Base-by-base conservation (phyloP, 1,140 invertebrate genomes). In the Gonioctena quinquepunctata region DNA sequence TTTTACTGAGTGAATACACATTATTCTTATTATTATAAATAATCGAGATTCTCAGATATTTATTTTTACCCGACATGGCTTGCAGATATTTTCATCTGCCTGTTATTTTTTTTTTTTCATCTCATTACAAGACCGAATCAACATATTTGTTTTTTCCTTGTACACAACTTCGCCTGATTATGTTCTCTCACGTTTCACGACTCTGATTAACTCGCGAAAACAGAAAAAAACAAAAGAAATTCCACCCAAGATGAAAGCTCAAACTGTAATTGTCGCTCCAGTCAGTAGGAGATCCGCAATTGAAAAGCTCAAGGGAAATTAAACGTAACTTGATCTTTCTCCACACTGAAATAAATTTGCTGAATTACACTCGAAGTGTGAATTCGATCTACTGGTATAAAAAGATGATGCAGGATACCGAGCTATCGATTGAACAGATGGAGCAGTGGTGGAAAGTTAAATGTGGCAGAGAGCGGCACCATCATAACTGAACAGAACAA, bases 291-390 rank as follows among this genome's bases (percentile, higher is more conserved):
- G 33, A 42, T 42, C 33, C 2, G 61, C 59, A 63, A 63, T 28
- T 49, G 19, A 28, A 49, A 63, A 21, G 16, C 61, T 23, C 61
- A 42, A 48, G 61, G 61, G 61, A 63, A 63, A 63, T 63, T 63
- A 63, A 13, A n/a, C 16, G 61, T 23, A 63, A 63, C 61, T 19
- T 63, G 61, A 63, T 63, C 61, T 28, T 25, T 59, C 13, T 25
- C 23, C 23, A 18, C 50, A 21, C 18, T 21, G 50, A 18, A 54
- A 54, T 54, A 18, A 22, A 54, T 54, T 21, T 3, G 8, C 18
- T 18, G n/a, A 6, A 54, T 54, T 21, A 5, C 11, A 21, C 19
- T 54, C 11, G 18, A 21, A 3, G 50, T 54, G 21, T 54, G 50
- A 54, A 54, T 22, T 54, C 33, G 7, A 42, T 22, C 11, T 18